Base-by-base conservation (phyloP, 2,888 invertebrate genomes). In the Pardosa pseudoannulata region DNA sequence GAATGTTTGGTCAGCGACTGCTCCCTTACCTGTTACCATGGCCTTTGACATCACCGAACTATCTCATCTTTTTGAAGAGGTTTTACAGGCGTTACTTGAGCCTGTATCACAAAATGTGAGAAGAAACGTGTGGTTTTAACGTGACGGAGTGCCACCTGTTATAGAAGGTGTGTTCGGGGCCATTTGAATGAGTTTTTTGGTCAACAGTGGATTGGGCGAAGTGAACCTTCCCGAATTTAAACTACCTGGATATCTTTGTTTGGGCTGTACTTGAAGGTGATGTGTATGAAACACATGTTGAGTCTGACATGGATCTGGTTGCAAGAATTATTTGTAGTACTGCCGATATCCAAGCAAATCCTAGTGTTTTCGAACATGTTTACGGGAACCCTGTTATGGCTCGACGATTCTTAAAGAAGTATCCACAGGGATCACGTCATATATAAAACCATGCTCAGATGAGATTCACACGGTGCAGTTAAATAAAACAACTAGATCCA, bases 61-160 rank as follows among this genome's bases (percentile, higher is more conserved):
- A 78, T 62, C 56, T 78, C 50, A 56, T 70, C 50, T 68, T 78
- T 70, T 36, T 56, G n/a, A 68, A 27, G 6, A 70, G n/a, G 31
- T 50, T 11, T 27, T 78, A 56, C 32, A 27, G 70, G 19, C 27
- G 5, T 56, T 78, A 70, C 56, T 78, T 50, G 46, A 68, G 27
- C 56, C 19, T 70, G 32, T 78, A 16, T 27, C 68, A 56, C 68
- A 31, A 68, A 50, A 68, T 68, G 27, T 56, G 32, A 68, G 27
- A 32, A 68, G 13, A 36, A 16, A 46, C 31, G 71, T 79, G 70
- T 70, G 56, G 79, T 79, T 62, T 41, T 71, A 71, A 28, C 70
- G 71, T 39, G 70, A 70, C 36, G 68, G 23, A 27, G 36, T 13
- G 23, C 36, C 70, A 9, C 46, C n/a, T 31, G 32, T 67, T 67